Conservation (phyloP, 2,113 vertebrate species). For the Heterochromis multidens region DNA sequence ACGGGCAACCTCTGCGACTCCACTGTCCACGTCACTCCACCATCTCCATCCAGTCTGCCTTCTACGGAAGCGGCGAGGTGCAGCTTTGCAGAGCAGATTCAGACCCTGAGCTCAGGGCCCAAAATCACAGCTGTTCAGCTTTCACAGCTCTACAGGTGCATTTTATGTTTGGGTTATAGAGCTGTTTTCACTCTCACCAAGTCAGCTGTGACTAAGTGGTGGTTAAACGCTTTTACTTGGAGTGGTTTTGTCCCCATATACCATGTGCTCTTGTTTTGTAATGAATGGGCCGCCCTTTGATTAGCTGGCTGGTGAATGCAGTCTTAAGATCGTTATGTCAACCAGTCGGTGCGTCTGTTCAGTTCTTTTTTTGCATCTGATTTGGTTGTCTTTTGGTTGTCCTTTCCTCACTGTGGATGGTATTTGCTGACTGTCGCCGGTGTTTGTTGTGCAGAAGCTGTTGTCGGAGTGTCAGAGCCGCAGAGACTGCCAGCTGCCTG, state of each 20-base stretch:
- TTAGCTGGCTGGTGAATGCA: not conserved
- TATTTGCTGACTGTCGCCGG: not conserved
- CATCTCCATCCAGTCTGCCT: slow-evolving; percentile 89
- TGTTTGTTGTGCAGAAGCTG: slow-evolving; percentile 82
- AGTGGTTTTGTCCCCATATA: not conserved
- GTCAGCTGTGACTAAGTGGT: not conserved
- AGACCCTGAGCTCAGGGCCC: slow-evolving; percentile 60
- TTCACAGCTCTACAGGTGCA: slow-evolving; percentile 90
- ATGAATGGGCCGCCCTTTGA: not conserved
- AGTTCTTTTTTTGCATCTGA: not conserved
- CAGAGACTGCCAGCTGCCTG: slow-evolving; percentile 88
- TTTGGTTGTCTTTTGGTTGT: not conserved
- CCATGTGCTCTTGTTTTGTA: not conserved
- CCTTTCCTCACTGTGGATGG: not conserved
- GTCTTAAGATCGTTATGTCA: not conserved
- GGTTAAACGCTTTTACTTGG: not conserved
- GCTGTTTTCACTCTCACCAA: not conserved
- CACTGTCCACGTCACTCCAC: slow-evolving; percentile 92
- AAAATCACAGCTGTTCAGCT: slow-evolving; percentile 79
- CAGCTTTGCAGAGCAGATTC: slow-evolving; percentile 71
- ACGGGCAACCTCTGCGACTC: slow-evolving; percentile 85
- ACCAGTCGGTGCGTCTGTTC: not conserved
- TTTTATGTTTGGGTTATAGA: not conserved
- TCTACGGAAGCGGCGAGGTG: slow-evolving; percentile 79
- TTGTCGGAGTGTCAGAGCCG: slow-evolving; percentile 94